phyloP scores from a whole-genome alignment of 2,888 invertebrate genomes.

The Heliconius ismenius region DNA sequence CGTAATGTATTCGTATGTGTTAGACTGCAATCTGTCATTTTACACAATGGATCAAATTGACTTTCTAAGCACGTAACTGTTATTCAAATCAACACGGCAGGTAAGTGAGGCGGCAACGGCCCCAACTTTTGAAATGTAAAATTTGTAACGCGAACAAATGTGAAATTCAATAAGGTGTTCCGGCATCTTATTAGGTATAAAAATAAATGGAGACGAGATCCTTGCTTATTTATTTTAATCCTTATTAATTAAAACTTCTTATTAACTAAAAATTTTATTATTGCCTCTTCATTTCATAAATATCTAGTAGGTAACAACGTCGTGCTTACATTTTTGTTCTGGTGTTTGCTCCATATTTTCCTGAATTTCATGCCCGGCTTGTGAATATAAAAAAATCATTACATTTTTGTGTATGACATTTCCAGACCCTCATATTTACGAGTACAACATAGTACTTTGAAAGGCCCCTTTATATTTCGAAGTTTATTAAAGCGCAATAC shows the following conservation, averaged over 20 bases:
- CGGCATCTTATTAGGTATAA: constrained; percentile 11
- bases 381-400: constrained; percentile 5
- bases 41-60: constrained; percentile 35
- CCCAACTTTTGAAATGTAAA: constrained; percentile 31
- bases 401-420: constrained; percentile 19
- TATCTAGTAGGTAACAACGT: no score
- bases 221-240: background rate
- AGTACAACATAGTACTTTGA: constrained; percentile 8
- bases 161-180: constrained; percentile 32
- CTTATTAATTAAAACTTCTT: background rate
- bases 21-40: constrained; percentile 42
- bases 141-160: constrained; percentile 34
- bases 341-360: background rate
- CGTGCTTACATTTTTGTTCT: background rate
- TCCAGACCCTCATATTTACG: constrained; percentile 21
- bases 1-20: constrained; percentile 20
- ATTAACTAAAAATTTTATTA: background rate
- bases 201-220: background rate
- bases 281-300: no score
- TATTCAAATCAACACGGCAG: constrained; percentile 45
- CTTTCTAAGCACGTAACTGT: constrained; percentile 45
- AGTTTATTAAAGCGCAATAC: constrained; percentile 30
- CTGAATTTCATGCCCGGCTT: constrained; percentile 12
- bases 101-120: constrained; percentile 30
- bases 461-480: constrained; percentile 23